A percentile compares a stretch with the other conserved stretches of the same genome.
Evolutionary conservation across 2,113 vertebrate genomes (phyloP).

Genomic region (Typhlomys cinereus): DNA sequence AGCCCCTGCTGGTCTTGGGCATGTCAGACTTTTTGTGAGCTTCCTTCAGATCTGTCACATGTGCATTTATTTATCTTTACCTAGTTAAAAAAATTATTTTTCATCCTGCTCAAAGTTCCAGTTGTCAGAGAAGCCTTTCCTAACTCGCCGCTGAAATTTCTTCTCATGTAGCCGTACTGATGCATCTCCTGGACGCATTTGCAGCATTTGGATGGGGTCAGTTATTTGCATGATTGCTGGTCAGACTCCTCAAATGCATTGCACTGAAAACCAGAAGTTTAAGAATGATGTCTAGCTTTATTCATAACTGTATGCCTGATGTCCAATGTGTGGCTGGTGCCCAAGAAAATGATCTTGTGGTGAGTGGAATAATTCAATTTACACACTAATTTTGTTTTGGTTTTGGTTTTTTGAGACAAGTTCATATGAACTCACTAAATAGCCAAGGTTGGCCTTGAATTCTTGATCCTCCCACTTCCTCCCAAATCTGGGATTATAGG

Average conservation of each 20-base stretch:
- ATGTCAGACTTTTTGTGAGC: rapidly evolving
- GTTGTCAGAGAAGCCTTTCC: neutral
- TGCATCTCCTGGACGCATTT: neutral
- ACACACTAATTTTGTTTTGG: neutral
- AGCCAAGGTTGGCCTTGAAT: neutral
- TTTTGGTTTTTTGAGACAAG: neutral
- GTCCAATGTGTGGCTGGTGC: neutral
- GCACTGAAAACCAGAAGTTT: neutral
- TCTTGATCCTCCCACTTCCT: neutral
- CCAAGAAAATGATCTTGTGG: neutral
- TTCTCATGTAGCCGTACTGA: neutral
- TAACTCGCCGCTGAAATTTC: neutral
- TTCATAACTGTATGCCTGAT: neutral
- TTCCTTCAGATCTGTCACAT: neutral
- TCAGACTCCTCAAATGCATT: neutral
- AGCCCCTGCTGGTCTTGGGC: too few species aligned
- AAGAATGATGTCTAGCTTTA: neutral
- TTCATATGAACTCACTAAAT: too few species aligned
- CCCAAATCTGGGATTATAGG: neutral
- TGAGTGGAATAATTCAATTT: neutral
- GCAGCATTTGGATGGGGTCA: neutral
- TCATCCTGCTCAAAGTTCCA: neutral
- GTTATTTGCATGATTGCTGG: neutral
- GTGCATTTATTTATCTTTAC: neutral
- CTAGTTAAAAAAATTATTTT: neutral